phyloP scores from a whole-genome alignment of 2,888 invertebrate species.

The Xylota segnis region DNA sequence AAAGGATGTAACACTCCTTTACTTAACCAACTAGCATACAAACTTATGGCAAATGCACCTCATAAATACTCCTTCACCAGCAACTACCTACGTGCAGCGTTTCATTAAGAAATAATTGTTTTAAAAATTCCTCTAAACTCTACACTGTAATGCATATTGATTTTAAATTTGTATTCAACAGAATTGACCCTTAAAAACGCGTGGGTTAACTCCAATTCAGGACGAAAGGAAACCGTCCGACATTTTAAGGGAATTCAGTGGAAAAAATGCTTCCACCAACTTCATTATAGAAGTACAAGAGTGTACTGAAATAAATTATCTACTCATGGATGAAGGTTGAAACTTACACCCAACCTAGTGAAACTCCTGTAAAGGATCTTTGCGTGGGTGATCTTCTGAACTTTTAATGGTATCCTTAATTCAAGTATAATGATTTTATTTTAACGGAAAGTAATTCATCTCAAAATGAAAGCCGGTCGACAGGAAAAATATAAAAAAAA shows the following conservation, averaged over 20 bases:
- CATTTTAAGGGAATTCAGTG: not conserved
- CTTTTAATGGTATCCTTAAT: constrained; percentile 20
- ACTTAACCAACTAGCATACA: too few relatives aligned
- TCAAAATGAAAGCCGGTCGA: not conserved
- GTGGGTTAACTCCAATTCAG: not conserved
- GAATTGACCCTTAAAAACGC: not conserved
- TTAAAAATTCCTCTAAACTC: constrained; percentile 4
- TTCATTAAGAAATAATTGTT: constrained; percentile 2
- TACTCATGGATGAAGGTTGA: not conserved
- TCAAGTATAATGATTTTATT: constrained; percentile 13
- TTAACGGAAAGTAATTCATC: constrained; percentile 6
- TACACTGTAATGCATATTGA: not conserved
- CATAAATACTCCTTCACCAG: not conserved
- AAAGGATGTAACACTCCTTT: too few relatives aligned
- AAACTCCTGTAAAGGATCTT: not conserved
- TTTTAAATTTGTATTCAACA: not conserved
- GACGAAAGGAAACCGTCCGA: not conserved
- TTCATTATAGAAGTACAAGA: too few relatives aligned
- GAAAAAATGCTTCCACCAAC: too few relatives aligned
- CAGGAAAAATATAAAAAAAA: not conserved
- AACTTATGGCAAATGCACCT: too few relatives aligned
- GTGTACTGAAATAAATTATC: not conserved
- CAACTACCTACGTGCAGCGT: not conserved
- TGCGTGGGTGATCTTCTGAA: constrained; percentile 1
- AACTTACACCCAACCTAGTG: not conserved